Conservation (phyloP, 1,140 invertebrate genomes). For the Polyergus mexicanus region DNA sequence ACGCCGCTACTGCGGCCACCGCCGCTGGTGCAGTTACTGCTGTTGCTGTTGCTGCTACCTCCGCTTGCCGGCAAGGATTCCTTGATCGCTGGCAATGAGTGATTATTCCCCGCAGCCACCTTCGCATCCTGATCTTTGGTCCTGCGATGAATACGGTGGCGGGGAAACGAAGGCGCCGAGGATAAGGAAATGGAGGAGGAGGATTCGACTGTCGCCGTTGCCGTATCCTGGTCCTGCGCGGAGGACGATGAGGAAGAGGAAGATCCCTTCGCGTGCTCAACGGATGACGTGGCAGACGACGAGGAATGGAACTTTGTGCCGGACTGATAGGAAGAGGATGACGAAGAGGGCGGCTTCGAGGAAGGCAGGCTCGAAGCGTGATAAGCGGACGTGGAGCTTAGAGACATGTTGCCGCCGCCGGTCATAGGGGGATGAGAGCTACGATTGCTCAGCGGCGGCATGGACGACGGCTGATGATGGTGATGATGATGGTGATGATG, state of each 20-base stretch:
- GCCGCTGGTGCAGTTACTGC: slow-evolving; percentile 26
- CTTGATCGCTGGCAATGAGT: slow-evolving; percentile 80
- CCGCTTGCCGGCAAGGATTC: slow-evolving; percentile 78
- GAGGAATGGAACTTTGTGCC: slow-evolving; percentile 86
- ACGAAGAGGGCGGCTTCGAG: slow-evolving; percentile 75
- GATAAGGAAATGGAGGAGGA: slow-evolving; percentile 15
- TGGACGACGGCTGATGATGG: slow-evolving; percentile 69
- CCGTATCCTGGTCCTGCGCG: slow-evolving; percentile 78
- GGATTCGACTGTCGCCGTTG: slow-evolving; percentile 12
- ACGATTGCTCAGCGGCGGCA: slow-evolving; percentile 80
- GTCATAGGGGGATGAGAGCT: slow-evolving; percentile 80
- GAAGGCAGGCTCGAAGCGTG: slow-evolving; percentile 79
- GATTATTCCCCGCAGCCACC: slow-evolving; percentile 78
- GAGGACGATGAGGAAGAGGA: slow-evolving; percentile 78
- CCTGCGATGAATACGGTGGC: slow-evolving; percentile 85
- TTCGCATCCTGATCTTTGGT: slow-evolving; percentile 85
- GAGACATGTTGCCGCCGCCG: slow-evolving; percentile 70
- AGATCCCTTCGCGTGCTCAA: slow-evolving; percentile 77
- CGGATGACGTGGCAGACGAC: slow-evolving; percentile 75
- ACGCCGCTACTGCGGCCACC: slow-evolving; percentile 83
- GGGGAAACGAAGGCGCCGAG: slow-evolving; percentile 79
- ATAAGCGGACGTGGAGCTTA: slow-evolving; percentile 77
- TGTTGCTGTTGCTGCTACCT: slow-evolving; percentile 70
- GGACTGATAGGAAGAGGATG: slow-evolving; percentile 81
- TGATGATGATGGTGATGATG: slow-evolving; percentile 46